Base-by-base conservation (phyloP, 2,888 invertebrate genomes). In the Ormyrus rosae region DNA sequence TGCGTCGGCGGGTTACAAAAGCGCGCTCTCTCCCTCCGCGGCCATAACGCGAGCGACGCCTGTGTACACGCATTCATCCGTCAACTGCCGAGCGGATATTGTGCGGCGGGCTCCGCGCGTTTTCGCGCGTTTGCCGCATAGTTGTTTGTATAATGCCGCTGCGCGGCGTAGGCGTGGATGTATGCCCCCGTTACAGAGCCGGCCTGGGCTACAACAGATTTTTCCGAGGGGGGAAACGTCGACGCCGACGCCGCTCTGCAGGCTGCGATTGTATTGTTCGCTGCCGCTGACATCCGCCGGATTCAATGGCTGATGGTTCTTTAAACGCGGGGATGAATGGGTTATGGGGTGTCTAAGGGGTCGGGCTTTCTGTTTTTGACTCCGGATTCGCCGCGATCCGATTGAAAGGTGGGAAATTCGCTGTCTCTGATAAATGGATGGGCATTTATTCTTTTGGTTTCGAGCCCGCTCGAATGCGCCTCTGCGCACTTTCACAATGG, bases 1-100 rank as follows among this genome's bases (percentile, higher is more conserved):
- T 63, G 58, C 55, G 19, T 45, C 50, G 19, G 63, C 19, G 74
- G 74, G 64, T 69, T 79, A 74, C 72, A 79, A 74, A 71, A 74
- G 74, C 73, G 6, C 13, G 19, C 19, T 19, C 19, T 19, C 19
- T 19, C 19, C 19, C 19, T 19, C 19, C 10, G 70, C 51, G 48
- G 60, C 13, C 45, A 58, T 58, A 45, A 70, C 10, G 13, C 56
- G 4, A 45, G 53, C 11, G 11, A 13, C 72, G 7, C 55, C 19
- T 19, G 19, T 46, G 70, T 10, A 65, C 19, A 19, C 67, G 50
- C 78, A 19, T 19, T 67, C 78, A 72, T 78, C 71, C 78, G 78
- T 72, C 72, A 78, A 67, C 46, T 7, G 34, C 34, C 65, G 65
- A 4, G 56, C 58, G 11, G 53, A 48, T 10, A 67, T 72, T 72